Conservation (phyloP, 2,888 invertebrate genomes). For the Vannuccia rotundouncinata region DNA sequence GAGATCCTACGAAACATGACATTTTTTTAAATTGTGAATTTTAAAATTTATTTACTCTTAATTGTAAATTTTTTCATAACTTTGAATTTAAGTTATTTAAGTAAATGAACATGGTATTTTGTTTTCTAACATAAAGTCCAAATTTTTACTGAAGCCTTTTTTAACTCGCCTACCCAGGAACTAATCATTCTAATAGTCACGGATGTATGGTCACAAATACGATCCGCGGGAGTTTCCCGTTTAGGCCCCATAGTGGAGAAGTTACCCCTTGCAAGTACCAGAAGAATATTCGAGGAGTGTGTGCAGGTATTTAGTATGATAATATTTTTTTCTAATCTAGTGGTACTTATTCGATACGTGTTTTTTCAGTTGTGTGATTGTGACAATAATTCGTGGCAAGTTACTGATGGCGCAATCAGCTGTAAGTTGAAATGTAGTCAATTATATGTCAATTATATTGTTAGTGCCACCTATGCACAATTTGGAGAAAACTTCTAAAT, state of each 20-base stretch:
- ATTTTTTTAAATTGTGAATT: too few species aligned
- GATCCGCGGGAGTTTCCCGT: constrained; percentile 47
- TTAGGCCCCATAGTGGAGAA: constrained; percentile 45
- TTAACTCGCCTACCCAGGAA: too few species aligned
- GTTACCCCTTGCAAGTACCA: constrained; percentile 43
- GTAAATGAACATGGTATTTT: too few species aligned
- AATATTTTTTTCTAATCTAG: too few species aligned
- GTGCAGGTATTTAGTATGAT: constrained; percentile 46
- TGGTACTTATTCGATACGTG: neutral
- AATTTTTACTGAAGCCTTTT: too few species aligned
- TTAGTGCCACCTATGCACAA: too few species aligned
- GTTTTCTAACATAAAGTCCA: too few species aligned
- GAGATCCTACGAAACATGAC: neutral
- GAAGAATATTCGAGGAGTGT: constrained; percentile 45
- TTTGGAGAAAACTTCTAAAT: too few species aligned
- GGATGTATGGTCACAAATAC: constrained; percentile 53
- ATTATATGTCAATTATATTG: too few species aligned
- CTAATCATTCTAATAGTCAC: constrained; percentile 46
- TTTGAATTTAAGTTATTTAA: too few species aligned
- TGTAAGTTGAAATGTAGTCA: constrained; percentile 43
- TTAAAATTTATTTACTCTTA: too few species aligned
- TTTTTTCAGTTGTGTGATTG: constrained; percentile 45
- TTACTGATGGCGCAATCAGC: constrained; percentile 51
- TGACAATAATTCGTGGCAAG: constrained; percentile 47
- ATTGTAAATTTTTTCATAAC: too few species aligned